Conservation (phyloP, 2,797 vertebrate genomes). For the Parotocinclus haroldoi region DNA sequence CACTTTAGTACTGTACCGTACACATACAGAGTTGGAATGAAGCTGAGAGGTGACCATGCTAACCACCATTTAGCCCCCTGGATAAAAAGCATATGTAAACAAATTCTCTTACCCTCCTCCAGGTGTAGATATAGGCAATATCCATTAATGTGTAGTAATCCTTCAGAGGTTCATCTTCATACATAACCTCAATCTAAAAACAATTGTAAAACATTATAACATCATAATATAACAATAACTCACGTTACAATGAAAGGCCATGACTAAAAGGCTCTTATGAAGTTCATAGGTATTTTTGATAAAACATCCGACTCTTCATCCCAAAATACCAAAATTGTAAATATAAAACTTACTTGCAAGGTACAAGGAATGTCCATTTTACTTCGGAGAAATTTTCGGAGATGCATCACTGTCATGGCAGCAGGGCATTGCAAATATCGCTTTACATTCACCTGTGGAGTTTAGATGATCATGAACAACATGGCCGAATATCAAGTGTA, state of each 20-base stretch:
- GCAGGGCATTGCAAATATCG: conserved; percentile 96
- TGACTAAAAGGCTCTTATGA: no score
- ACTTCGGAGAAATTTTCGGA: conserved; percentile 96
- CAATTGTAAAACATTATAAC: no score
- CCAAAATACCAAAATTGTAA: background rate
- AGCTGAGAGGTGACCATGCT: no score
- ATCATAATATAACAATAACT: background rate
- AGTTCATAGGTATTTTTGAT: no score
- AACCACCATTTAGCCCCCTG: no score
- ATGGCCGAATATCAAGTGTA: no score
- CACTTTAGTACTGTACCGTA: no score
- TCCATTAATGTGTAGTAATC: conserved; percentile 99
- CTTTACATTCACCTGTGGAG: conserved; percentile 86
- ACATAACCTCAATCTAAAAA: conserved; percentile 90
- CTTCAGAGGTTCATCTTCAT: conserved; percentile 93
- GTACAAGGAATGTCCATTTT: conserved; percentile 98
- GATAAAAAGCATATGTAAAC: no score
- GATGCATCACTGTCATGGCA: conserved; percentile 98
- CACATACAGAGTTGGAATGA: no score
- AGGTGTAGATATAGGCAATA: conserved; percentile 96
- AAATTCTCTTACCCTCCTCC: conserved; percentile 84
- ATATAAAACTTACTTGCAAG: conserved; percentile 80
- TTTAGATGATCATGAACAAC: background rate
- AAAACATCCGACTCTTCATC: no score
- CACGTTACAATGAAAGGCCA: background rate